Base-by-base conservation (phyloP, 2,888 invertebrate genomes). In the Drosophila austrosaltans region DNA sequence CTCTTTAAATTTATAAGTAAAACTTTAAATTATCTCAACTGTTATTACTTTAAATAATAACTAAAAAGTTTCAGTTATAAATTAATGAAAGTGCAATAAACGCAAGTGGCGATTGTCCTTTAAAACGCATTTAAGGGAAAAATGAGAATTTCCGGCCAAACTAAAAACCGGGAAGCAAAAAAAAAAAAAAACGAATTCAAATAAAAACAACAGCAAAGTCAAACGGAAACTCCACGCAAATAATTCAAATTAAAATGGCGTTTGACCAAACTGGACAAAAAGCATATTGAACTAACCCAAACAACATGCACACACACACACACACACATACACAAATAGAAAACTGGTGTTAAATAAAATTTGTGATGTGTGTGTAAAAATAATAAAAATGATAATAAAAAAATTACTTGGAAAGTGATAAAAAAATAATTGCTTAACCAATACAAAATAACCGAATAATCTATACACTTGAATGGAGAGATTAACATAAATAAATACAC, bases 161-260 rank as follows among this genome's bases (percentile, higher is more conserved):
- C 48, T 48, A 48, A 48, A 48, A 48, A 48, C 25, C 22, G 48
- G 20, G 10, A 10, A 32, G 36, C 36, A 36, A 16, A 16, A 16
- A 16, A 16, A 16, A 16, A 16, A 16, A 36, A 36, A 75, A 78
- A 77, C 2, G 39, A 8, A 6, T n/a, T 36, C 10, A 22, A 22
- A 20, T 28, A 66, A 36, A 56, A 58, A 61, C 48, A 36, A 36
- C 30, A 53, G 20, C 61, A 58, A 65, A 66, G 28, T 53, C 63
- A 32, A 58, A 63, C 69, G 66, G 73, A 73, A 66, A 68, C 69
- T 72, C 68, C 59, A 68, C 60, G 63, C 69, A 79, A 81, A 70
- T 77, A 75, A 79, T 75, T 74, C 69, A 77, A 81, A 79, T 81
- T 69, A 77, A 81, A 81, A 77, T 74, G 63, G 64, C 59, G 71